Conservation (phyloP, 2,797 vertebrate genomes). For the Semaprochilodus insignis region DNA sequence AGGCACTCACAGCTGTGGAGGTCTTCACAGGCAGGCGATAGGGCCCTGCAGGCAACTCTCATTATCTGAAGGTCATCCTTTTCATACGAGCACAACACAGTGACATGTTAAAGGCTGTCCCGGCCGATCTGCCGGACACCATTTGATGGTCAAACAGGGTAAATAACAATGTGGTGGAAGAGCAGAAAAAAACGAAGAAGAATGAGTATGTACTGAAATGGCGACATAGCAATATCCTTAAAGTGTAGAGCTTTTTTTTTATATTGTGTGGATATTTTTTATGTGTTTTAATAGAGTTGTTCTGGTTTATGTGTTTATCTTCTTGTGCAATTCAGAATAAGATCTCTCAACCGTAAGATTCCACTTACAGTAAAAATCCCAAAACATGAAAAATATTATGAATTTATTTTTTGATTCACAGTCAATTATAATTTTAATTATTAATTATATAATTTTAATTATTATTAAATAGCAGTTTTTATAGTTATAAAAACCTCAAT, state of each 20-base stretch:
- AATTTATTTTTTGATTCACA: too few relatives aligned
- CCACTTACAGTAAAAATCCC: too few relatives aligned
- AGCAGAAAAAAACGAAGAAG: neutral
- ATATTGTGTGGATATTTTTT: neutral
- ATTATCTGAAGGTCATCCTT: slow-evolving; percentile 69
- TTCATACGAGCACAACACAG: slow-evolving; percentile 57
- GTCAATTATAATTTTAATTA: too few relatives aligned
- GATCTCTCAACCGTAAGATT: too few relatives aligned
- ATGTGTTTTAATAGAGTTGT: neutral
- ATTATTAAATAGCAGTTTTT: too few relatives aligned
- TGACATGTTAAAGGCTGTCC: slow-evolving; percentile 70
- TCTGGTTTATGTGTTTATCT: too few relatives aligned
- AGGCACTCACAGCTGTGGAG: slow-evolving; percentile 54
- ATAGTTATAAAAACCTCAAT: too few relatives aligned
- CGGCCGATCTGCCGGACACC: slow-evolving; percentile 49
- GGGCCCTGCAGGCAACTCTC: slow-evolving; percentile 63
- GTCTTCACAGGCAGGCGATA: slow-evolving; percentile 53
- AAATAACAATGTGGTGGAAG: slow-evolving; percentile 31
- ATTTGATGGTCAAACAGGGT: slow-evolving; percentile 56
- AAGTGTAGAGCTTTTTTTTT: neutral
- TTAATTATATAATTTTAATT: too few relatives aligned
- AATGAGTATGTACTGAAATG: neutral
- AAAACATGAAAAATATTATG: too few relatives aligned
- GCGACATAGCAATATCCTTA: neutral
- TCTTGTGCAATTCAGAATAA: too few relatives aligned